A percentile compares a stretch with the other conserved stretches of the same genome.
phyloP scores from a whole-genome alignment of 2,888 invertebrate genomes.

The Nephrotoma guestfalica region DNA sequence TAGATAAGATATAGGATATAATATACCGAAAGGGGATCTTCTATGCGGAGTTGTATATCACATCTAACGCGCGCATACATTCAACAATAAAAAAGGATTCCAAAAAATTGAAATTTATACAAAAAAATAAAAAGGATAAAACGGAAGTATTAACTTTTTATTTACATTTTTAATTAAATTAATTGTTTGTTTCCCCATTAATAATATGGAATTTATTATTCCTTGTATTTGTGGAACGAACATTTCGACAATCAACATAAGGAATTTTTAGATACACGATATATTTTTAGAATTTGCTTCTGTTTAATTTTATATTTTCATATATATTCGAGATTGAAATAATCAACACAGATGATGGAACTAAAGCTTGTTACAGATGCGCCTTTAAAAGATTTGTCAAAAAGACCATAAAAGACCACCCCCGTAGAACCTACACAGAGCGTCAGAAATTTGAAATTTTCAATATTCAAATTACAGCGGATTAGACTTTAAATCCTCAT shows the following conservation, averaged over 20 bases:
- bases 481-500: too few species aligned
- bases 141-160: background rate
- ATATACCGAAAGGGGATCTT: background rate
- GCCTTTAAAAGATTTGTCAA: too few species aligned
- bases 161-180: background rate
- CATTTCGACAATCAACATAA: background rate
- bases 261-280: background rate
- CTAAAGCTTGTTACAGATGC: too few species aligned
- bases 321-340: too few species aligned
- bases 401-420: too few species aligned
- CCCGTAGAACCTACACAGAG: too few species aligned
- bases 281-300: too few species aligned
- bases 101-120: background rate
- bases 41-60: background rate
- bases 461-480: too few species aligned
- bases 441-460: too few species aligned
- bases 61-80: background rate
- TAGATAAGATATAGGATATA: background rate
- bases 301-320: too few species aligned
- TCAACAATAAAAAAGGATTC: background rate
- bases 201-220: background rate
- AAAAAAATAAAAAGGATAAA: background rate
- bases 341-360: too few species aligned
- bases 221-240: background rate
- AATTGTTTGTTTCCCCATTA: background rate